phyloP scores from a whole-genome alignment of 2,888 invertebrate genomes.

The Galerucella nymphaeae region DNA sequence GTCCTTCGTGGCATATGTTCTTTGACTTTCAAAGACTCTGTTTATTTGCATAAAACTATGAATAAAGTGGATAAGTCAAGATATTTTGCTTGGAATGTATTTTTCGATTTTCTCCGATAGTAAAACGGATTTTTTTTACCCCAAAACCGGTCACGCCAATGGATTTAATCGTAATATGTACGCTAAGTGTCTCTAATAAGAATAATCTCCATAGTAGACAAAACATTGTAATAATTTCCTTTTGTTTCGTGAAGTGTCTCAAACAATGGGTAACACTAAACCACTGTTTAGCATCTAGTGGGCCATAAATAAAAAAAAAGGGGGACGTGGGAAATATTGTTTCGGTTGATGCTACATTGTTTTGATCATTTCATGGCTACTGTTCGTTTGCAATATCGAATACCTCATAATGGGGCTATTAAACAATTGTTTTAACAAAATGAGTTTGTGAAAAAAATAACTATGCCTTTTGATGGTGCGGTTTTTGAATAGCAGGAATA shows the following conservation, averaged over 20 bases:
- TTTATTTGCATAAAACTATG: too few species aligned
- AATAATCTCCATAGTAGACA: constrained; percentile 40
- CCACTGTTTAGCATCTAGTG: constrained; percentile 62
- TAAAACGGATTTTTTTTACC: neutral
- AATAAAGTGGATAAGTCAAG: too few species aligned
- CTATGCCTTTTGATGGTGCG: constrained; percentile 12
- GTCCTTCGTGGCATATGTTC: too few species aligned
- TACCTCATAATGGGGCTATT: constrained; percentile 32
- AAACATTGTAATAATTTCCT: constrained; percentile 63
- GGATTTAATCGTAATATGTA: constrained; percentile 28
- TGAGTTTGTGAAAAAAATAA: constrained; percentile 11
- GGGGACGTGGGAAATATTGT: constrained; percentile 59
- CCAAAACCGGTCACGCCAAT: neutral
- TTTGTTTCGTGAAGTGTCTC: constrained; percentile 64
- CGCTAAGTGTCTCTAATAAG: constrained; percentile 36
- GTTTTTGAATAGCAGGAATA: constrained; percentile 8
- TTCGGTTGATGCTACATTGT: constrained; percentile 51
- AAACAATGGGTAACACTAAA: constrained; percentile 65
- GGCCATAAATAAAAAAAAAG: constrained; percentile 49
- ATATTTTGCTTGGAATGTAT: too few species aligned
- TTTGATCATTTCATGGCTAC: constrained; percentile 56
- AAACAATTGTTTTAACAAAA: constrained; percentile 36
- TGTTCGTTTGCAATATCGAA: constrained; percentile 20
- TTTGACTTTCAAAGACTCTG: too few species aligned
- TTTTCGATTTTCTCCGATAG: too few species aligned